Conservation (phyloP, 2,888 invertebrate species). For the Conchocele bisecta region DNA sequence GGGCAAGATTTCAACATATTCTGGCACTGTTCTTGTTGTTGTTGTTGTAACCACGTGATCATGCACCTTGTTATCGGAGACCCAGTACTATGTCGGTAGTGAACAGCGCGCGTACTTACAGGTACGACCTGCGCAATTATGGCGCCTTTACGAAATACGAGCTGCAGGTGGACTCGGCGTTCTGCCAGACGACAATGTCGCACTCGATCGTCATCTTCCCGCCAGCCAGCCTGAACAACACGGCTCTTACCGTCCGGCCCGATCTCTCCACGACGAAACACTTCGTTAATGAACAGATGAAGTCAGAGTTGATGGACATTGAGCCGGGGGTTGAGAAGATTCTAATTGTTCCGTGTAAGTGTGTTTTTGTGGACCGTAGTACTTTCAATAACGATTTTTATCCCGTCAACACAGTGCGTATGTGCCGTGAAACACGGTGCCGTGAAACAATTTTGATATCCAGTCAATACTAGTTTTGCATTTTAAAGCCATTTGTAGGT, state of each 20-base stretch:
- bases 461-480: no score
- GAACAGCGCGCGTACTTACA: conserved; percentile 7
- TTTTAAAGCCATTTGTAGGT: no score
- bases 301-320: conserved; percentile 17
- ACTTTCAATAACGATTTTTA: no score
- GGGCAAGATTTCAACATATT: not conserved
- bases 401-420: no score
- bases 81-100: not conserved
- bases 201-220: conserved; percentile 54
- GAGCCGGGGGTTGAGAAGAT: conserved; percentile 36
- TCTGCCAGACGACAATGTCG: conserved; percentile 42
- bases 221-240: conserved; percentile 41
- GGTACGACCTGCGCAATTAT: conserved; percentile 42
- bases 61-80: no score
- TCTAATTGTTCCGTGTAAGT: conserved; percentile 51
- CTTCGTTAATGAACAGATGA: conserved; percentile 41
- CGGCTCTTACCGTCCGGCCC: conserved; percentile 42
- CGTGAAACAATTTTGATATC: no score
- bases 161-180: conserved; percentile 26
- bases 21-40: not conserved
- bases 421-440: no score
- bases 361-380: not conserved
- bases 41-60: no score
- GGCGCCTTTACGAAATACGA: conserved; percentile 46
- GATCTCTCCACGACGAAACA: conserved; percentile 15